Percentiles rank a stretch among this genome's conserved stretches.
These are phyloP conservation scores for Lophotis ruficrista DNA, from an alignment of 2,113 vertebrate genomes.

Conservation along the genomic window DNA sequence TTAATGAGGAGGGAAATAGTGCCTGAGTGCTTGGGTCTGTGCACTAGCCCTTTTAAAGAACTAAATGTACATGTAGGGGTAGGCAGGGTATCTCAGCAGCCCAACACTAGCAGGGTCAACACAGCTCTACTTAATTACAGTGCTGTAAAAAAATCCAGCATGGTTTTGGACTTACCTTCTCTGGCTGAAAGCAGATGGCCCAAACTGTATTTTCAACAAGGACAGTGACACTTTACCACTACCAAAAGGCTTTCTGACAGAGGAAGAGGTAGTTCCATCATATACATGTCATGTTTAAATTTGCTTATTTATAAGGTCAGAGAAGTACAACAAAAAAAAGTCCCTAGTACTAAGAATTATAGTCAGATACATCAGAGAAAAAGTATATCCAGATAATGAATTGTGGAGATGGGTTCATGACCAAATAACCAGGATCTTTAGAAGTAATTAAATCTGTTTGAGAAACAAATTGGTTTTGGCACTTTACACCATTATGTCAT, in stretches of 20 bases:
- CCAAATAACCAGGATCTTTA: not conserved
- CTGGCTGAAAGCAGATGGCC: not conserved
- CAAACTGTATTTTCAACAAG: not conserved
- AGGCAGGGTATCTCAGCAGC: not conserved
- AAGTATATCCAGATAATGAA: not conserved
- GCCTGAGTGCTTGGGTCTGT: not conserved
- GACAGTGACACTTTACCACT: not conserved
- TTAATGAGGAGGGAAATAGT: not conserved
- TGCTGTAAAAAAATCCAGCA: not conserved
- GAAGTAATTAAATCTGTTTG: not conserved
- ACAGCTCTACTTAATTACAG: not conserved
- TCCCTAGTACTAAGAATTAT: not conserved
- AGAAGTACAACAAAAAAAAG: not conserved
- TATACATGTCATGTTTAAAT: not conserved
- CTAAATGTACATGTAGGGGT: not conserved
- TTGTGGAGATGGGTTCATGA: not conserved
- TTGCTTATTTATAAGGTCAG: not conserved
- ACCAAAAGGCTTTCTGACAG: not conserved
- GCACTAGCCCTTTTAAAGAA: not conserved
- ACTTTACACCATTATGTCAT: not conserved
- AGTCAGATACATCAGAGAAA: not conserved
- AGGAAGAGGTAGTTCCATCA: not conserved
- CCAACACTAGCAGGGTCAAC: not conserved
- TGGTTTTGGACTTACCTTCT: not conserved
- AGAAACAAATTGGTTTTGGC: slow-evolving; percentile 6